Percentiles rank a stretch among this genome's conserved stretches.
Conservation (phyloP, 1,140 invertebrate species). For the Doryteuthis pealeii region DNA sequence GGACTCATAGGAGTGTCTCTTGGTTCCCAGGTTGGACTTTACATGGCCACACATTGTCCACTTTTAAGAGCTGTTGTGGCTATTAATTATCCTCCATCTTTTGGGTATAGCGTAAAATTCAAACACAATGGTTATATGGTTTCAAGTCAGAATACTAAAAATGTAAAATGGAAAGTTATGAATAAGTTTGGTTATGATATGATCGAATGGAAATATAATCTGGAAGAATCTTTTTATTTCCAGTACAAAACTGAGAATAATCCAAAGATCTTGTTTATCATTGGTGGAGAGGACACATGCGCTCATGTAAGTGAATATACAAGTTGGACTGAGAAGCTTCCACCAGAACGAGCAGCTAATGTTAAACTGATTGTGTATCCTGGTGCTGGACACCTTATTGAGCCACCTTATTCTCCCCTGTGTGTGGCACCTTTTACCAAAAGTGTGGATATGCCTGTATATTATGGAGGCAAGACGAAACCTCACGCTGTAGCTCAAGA, state of each 20-base stretch:
- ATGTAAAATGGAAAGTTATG: no score
- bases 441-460: not conserved
- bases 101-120: not conserved
- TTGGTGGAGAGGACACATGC: conserved; percentile 31
- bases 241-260: not conserved
- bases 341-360: conserved; percentile 17
- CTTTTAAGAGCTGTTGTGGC: conserved; percentile 8
- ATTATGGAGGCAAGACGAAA: not conserved
- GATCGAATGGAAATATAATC: not conserved
- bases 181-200: not conserved
- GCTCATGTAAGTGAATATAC: conserved; percentile 16
- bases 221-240: not conserved
- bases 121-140: not conserved
- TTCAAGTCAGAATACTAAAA: no score
- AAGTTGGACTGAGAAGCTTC: conserved; percentile 19
- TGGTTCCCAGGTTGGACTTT: conserved; percentile 28
- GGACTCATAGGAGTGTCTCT: conserved; percentile 33
- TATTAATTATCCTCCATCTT: not conserved
- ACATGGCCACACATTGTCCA: conserved; percentile 23
- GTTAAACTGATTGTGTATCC: conserved; percentile 30
- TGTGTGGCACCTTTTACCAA: not conserved
- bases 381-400: conserved; percentile 42
- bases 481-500: conserved; percentile 39
- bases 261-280: conserved; percentile 25
- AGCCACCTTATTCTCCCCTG: conserved; percentile 38